These are phyloP conservation scores for Semnornis frantzii DNA, from an alignment of 2,113 vertebrate species.

Conservation along the genomic window DNA sequence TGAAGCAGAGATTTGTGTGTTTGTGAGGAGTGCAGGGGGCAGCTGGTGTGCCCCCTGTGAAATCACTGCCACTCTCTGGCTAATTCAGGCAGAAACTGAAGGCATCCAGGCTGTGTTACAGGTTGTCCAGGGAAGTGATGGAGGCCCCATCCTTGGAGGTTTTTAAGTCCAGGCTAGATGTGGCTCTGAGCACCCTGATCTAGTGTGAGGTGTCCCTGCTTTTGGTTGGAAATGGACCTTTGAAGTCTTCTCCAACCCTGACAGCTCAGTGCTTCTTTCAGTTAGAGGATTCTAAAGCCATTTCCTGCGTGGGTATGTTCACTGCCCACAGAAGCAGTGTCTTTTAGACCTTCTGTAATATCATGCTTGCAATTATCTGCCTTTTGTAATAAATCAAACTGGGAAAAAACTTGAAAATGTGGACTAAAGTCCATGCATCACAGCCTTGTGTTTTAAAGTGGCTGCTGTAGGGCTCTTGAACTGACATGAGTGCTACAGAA, in stretches of 20 bases:
- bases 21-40: no score
- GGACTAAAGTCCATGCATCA: neutral
- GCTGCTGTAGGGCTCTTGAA: neutral
- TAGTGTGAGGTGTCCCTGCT: no score
- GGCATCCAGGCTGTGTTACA: neutral
- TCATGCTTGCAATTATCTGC: neutral
- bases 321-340: neutral
- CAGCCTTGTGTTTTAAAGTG: neutral
- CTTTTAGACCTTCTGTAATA: neutral
- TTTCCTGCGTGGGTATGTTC: neutral
- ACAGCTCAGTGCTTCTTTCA: neutral
- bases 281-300: neutral
- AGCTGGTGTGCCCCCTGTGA: no score
- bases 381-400: neutral
- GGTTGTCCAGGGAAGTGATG: no score
- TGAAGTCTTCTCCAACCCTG: no score
- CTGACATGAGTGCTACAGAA: neutral
- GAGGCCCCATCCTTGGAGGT: no score
- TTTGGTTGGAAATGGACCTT: no score
- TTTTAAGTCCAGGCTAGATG: no score
- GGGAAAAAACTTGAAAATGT: neutral
- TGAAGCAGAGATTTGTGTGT: no score
- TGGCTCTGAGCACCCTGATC: no score
- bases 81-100: neutral
- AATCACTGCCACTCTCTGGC: neutral